These are phyloP conservation scores for Eristalis intricaria DNA, from an alignment of 2,888 invertebrate species.

Conservation along the genomic window DNA sequence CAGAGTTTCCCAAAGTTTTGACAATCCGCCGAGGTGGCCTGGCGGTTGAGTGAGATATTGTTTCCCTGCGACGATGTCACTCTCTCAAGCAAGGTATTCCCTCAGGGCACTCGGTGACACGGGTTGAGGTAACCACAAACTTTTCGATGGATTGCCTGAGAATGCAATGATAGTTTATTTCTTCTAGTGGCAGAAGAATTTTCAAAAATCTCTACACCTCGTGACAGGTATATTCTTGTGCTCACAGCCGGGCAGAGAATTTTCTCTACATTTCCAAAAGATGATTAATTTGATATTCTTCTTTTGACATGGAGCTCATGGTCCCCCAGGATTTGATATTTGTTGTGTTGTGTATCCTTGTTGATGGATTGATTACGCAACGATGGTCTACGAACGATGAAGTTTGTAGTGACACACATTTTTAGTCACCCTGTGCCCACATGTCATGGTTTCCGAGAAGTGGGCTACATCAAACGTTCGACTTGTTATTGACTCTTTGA, in stretches of 20 bases:
- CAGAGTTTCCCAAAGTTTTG: slow-evolving; percentile 1
- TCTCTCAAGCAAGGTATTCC: neutral
- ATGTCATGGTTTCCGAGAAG: too few species aligned
- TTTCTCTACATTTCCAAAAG: neutral
- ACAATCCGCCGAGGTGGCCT: neutral
- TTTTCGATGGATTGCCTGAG: neutral
- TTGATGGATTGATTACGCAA: too few species aligned
- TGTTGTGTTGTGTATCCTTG: neutral
- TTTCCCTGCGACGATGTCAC: neutral
- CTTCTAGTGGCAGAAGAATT: neutral
- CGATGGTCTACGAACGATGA: too few species aligned
- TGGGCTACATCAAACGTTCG: too few species aligned
- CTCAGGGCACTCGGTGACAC: neutral
- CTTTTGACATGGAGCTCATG: neutral
- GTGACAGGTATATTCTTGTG: neutral
- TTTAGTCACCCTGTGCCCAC: too few species aligned
- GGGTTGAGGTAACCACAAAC: neutral
- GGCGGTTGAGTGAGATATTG: neutral
- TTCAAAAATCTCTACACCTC: neutral
- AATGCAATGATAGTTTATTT: neutral
- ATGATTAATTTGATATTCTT: neutral
- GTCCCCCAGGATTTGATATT: too few species aligned
- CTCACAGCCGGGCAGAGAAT: neutral
- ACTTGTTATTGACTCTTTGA: too few species aligned
- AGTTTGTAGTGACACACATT: too few species aligned